Base-by-base conservation (phyloP, 2,113 vertebrate species). In the Entelurus aequoreus region DNA sequence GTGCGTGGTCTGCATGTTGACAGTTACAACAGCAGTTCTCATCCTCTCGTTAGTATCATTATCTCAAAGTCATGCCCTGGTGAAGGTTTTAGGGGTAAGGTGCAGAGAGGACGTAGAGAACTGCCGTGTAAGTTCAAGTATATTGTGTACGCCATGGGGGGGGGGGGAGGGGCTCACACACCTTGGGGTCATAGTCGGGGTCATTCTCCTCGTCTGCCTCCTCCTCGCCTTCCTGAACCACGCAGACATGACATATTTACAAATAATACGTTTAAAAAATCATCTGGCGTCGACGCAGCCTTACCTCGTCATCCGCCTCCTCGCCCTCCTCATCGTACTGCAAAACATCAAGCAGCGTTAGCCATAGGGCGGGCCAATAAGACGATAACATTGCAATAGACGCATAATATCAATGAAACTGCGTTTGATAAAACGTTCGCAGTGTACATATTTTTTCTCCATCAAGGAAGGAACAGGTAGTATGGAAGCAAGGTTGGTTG, bases 321-420 rank as follows among this genome's bases (percentile, higher is more conserved):
- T 99, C 97, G 55, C 94, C 97, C 82, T 99, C 97, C 86, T 99
- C 96, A 85, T 99, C 97, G 69, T 99, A 99, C 97, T 99, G 84
- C 12, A 77, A 86, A 84, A 84, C 79, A 10, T 63, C 64, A 5
- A 64, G 1, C 4, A 37, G 7, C 6, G 53, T 82, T 53, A 76
- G 61, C 28, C 28, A 28, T 28, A 28, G 28, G 28, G 28, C 28
- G 4, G 28, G 28, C 28, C 28, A 28, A 28, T 28, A 28, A 28
- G 28, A 28, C 4, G 28, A 28, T 28, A 3, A 28, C 28, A 28
- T 28, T 28, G 28, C 28, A 28, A 28, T 28, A 28, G 28, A 28
- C 28, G 4, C 28, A 28, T 4, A 28, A 28, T 28, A 28, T 28
- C 28, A 28, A 28, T 28, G 28, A 28, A 28, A 28, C 28, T 28